These are phyloP conservation scores for Narcine bancroftii DNA, from an alignment of 2,113 vertebrate genomes.

Conservation along the genomic window DNA sequence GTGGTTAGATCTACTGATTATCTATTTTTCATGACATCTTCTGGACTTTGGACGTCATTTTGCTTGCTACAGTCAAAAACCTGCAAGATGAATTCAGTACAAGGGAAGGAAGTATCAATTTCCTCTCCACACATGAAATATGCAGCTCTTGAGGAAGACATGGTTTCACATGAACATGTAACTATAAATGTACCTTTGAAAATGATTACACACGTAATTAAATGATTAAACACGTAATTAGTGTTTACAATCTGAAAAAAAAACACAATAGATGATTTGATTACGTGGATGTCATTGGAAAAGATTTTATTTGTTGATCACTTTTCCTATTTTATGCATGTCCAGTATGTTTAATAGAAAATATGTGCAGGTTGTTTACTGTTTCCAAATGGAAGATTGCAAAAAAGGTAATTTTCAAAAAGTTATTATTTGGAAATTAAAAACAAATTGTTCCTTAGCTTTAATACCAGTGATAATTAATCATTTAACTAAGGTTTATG, in stretches of 20 bases:
- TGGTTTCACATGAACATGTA: constrained; percentile 36
- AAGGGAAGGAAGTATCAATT: constrained; percentile 48
- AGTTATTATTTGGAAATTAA: too few species aligned
- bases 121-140: constrained; percentile 46
- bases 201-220: neutral
- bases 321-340: neutral
- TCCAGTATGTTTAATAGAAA: neutral
- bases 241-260: neutral
- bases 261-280: neutral
- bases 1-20: constrained; percentile 40
- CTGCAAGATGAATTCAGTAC: constrained; percentile 46
- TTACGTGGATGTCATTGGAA: constrained; percentile 10
- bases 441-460: too few species aligned
- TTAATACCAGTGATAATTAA: too few species aligned
- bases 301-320: neutral
- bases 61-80: constrained; percentile 38
- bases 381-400: too few species aligned
- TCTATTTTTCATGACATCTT: constrained; percentile 41
- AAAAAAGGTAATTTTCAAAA: too few species aligned
- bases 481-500: too few species aligned
- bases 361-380: neutral
- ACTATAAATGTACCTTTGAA: neutral
- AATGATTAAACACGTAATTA: neutral
- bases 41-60: constrained; percentile 38
- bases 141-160: constrained; percentile 38